These are phyloP conservation scores for Setophaga coronata DNA, from an alignment of 2,113 vertebrate species.

Conservation along the genomic window DNA sequence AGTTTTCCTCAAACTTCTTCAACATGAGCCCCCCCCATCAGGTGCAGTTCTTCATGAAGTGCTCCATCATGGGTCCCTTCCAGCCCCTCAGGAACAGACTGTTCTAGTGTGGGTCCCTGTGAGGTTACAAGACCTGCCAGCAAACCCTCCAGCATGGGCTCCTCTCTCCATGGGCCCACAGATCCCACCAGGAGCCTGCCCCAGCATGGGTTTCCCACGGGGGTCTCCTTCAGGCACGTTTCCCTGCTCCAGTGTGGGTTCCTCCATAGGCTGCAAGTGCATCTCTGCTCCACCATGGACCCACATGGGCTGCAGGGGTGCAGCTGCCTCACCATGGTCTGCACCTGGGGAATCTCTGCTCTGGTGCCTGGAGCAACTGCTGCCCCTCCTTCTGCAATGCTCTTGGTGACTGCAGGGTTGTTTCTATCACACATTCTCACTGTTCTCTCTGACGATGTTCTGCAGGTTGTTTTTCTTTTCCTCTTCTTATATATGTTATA, in stretches of 20 bases:
- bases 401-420: not conserved
- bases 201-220: fast-evolving
- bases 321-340: not conserved
- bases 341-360: not conserved
- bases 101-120: not conserved
- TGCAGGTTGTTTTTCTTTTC: not conserved
- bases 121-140: too few relatives aligned
- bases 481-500: not conserved
- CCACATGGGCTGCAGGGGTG: not conserved
- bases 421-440: not conserved
- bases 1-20: not conserved
- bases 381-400: not conserved
- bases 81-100: not conserved
- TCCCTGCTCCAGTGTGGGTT: not conserved
- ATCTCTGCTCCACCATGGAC: not conserved
- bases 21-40: not conserved
- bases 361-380: not conserved
- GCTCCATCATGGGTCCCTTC: not conserved
- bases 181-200: not conserved
- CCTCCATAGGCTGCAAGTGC: fast-evolving
- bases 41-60: not conserved
- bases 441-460: not conserved
- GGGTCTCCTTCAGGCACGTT: not conserved
- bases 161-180: not conserved
- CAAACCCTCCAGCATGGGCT: not conserved